Conservation (phyloP, 1,140 invertebrate genomes). For the Drosophila tsacasi region DNA sequence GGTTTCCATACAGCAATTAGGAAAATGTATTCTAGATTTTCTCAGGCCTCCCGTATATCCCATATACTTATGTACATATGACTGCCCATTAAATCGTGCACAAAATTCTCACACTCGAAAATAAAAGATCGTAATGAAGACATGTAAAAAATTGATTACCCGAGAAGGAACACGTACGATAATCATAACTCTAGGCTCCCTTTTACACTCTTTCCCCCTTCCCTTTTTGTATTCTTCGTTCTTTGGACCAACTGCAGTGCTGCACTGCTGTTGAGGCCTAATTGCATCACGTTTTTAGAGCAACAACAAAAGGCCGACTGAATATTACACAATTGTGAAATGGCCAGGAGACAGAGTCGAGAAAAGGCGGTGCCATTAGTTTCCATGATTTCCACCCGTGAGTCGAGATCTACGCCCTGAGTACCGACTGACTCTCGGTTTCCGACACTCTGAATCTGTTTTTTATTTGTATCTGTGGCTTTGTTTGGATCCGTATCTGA, state of each 20-base stretch:
- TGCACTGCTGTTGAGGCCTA: slow-evolving; percentile 25
- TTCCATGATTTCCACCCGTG: slow-evolving; percentile 48
- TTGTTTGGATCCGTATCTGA: slow-evolving; percentile 22
- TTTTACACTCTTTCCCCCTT: slow-evolving; percentile 38
- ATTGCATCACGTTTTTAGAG: slow-evolving; percentile 69
- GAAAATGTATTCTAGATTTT: slow-evolving; percentile 33
- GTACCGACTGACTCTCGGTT: slow-evolving; percentile 3
- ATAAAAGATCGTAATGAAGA: slow-evolving; percentile 33
- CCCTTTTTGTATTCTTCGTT: slow-evolving; percentile 3
- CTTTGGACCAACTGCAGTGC: background rate
- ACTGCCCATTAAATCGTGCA: slow-evolving; percentile 26
- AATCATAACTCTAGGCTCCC: slow-evolving; percentile 54
- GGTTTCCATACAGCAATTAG: slow-evolving; percentile 31
- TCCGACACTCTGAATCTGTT: slow-evolving; percentile 1
- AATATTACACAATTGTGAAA: slow-evolving; percentile 62
- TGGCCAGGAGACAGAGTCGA: slow-evolving; percentile 30
- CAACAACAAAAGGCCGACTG: slow-evolving; percentile 48
- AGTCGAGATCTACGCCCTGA: slow-evolving; percentile 12
- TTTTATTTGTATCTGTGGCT: slow-evolving; percentile 3
- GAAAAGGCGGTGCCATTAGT: slow-evolving; percentile 56
- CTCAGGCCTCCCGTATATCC: slow-evolving; percentile 16
- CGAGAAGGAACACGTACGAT: slow-evolving; percentile 60
- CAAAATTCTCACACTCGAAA: slow-evolving; percentile 58
- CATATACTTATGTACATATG: background rate
- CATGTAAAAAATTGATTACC: slow-evolving; percentile 61